Base-by-base conservation (phyloP, 2,113 vertebrate genomes). In the Vicugna pacos region DNA sequence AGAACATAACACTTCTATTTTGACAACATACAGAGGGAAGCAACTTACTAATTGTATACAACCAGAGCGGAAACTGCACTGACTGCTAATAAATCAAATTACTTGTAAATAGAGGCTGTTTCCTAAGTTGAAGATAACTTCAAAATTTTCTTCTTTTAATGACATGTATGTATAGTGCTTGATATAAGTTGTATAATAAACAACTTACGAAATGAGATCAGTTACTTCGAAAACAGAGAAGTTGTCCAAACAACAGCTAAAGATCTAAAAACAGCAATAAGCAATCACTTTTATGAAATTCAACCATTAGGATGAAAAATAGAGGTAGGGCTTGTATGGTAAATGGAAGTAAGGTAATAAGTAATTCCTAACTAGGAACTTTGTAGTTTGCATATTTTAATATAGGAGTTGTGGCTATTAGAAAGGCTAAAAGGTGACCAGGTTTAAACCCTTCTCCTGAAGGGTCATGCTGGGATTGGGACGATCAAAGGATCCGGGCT, bases 71-170 rank as follows among this genome's bases (percentile, higher is more conserved):
- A 88, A 73, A 77, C 54, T 81, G 58, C 35, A 69, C 42, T 67
- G 58, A 56, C 10, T 56, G 77, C 62, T 69, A 50, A 77, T 52
- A 58, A 81, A 73, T 52, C 46, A 93, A 69, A 81, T 30, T 50
- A 73, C 42, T 91, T 42, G 7, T 54, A 73, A 94, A 50, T 32
- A 79, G 10, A 54, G 42, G 15, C 56, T 82, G 14, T 30, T 92
- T 86, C 42, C 70, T 76, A 75, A 92, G 83, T 26, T 87, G 75
- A 89, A 54, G 75, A 79, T 42, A 92, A 64, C 70, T 91, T 93
- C 56, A 94, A 72, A 85, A 20, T 79, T 72, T 87, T 67, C 77
- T 93, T 83, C 48, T 93, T 89, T 96, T 85, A 84, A 28, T 80
- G 32, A 73, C 62, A n/a, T 80, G 17, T 79, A 26, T 46, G 58